Evolutionary conservation across 2,113 vertebrate species (phyloP).

Genomic region (Phoenicopterus ruber): DNA sequence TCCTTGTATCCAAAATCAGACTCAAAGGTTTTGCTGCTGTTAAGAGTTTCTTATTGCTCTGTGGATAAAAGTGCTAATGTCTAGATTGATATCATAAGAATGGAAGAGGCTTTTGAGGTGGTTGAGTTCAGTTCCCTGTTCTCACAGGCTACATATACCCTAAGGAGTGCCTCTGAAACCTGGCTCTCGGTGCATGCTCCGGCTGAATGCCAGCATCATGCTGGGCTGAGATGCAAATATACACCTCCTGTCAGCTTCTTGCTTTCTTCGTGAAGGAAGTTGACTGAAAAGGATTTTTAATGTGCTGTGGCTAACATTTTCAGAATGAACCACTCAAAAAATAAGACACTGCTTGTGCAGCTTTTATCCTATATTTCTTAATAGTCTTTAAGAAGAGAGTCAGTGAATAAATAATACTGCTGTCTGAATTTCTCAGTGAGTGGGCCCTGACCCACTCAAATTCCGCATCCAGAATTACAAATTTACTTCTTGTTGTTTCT

Average conservation of each 20-base stretch:
- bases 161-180: neutral
- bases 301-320: neutral
- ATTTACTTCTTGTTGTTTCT: neutral
- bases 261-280: neutral
- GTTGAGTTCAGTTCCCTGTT: neutral
- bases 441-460: neutral
- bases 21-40: neutral
- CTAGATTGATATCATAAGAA: neutral
- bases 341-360: neutral
- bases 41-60: neutral
- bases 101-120: neutral
- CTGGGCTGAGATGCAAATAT: neutral
- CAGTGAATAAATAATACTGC: neutral
- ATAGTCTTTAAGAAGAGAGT: neutral
- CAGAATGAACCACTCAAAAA: neutral
- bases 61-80: neutral
- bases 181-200: neutral
- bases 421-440: neutral
- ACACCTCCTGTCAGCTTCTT: neutral
- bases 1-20: neutral
- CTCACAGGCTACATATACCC: rapidly evolving
- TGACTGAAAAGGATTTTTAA: neutral
- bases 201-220: neutral
- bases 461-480: neutral
- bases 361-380: neutral